A percentile compares a stretch with the other conserved stretches of the same genome.
Conservation (phyloP, 2,888 invertebrate species). For the Drosophila testacea region DNA sequence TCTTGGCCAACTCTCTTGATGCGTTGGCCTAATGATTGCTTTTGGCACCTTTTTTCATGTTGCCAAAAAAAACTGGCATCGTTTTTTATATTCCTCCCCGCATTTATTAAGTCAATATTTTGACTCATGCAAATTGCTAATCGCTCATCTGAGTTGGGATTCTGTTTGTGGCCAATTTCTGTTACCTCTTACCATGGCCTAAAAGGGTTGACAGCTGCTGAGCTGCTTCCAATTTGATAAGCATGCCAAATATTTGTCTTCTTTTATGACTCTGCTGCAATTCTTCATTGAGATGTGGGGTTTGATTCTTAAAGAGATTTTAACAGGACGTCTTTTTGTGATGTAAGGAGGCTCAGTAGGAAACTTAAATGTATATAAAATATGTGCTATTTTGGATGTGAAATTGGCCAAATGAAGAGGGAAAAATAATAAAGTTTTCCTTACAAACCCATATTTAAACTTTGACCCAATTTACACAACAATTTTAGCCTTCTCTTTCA, state of each 20-base stretch:
- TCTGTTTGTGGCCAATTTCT: not conserved
- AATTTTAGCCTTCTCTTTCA: no score
- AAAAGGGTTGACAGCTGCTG: slow-evolving; percentile 40
- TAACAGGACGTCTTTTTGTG: not conserved
- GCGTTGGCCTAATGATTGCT: slow-evolving; percentile 71
- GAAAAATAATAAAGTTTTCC: no score
- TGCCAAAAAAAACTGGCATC: slow-evolving; percentile 4
- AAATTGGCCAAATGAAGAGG: no score
- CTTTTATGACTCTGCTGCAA: slow-evolving; percentile 5
- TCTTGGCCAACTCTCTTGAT: slow-evolving; percentile 28
- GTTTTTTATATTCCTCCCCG: slow-evolving; percentile 6
- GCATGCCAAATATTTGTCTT: slow-evolving; percentile 35
- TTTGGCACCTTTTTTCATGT: slow-evolving; percentile 72
- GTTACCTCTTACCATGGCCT: not conserved
- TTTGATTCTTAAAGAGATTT: not conserved
- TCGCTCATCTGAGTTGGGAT: not conserved
- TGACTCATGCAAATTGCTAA: slow-evolving; percentile 66
- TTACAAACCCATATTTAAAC: no score
- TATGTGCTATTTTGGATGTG: no score
- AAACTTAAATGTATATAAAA: no score
- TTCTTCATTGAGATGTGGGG: slow-evolving; percentile 4
- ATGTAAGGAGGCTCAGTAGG: not conserved
- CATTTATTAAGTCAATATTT: slow-evolving; percentile 74
- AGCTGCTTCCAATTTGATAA: slow-evolving; percentile 34
- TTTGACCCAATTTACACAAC: no score